These are phyloP conservation scores for Lophura nycthemera DNA, from an alignment of 2,113 vertebrate genomes.

Conservation along the genomic window DNA sequence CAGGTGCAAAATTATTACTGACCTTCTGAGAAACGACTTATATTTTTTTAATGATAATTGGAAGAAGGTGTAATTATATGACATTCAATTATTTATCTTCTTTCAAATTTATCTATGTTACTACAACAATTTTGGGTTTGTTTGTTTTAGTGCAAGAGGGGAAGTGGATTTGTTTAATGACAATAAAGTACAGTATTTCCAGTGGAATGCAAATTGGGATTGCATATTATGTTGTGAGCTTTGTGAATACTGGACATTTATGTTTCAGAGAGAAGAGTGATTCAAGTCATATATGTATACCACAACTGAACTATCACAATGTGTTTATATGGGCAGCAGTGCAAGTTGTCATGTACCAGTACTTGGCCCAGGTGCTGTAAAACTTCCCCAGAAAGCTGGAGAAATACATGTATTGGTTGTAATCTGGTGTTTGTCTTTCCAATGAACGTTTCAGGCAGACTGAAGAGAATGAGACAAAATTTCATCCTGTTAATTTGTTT, in stretches of 20 bases:
- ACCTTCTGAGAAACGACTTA: neutral
- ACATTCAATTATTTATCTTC: neutral
- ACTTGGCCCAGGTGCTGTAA: neutral
- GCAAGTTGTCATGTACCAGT: neutral
- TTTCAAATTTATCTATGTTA: neutral
- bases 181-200: neutral
- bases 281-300: neutral
- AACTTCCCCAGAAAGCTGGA: neutral
- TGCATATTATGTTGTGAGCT: fast-evolving
- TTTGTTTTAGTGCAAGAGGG: neutral
- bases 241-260: neutral
- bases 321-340: neutral
- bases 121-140: neutral
- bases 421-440: neutral
- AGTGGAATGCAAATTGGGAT: neutral
- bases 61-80: neutral
- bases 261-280: neutral
- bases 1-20: neutral
- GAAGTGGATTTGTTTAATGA: neutral
- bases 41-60: neutral
- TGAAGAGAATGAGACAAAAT: neutral
- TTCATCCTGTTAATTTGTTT: neutral
- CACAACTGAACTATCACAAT: neutral
- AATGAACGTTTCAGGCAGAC: neutral
- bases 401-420: neutral